Evolutionary conservation across 2,888 invertebrate species (phyloP).

Genomic region (Sinopyrophorus schimmeli): DNA sequence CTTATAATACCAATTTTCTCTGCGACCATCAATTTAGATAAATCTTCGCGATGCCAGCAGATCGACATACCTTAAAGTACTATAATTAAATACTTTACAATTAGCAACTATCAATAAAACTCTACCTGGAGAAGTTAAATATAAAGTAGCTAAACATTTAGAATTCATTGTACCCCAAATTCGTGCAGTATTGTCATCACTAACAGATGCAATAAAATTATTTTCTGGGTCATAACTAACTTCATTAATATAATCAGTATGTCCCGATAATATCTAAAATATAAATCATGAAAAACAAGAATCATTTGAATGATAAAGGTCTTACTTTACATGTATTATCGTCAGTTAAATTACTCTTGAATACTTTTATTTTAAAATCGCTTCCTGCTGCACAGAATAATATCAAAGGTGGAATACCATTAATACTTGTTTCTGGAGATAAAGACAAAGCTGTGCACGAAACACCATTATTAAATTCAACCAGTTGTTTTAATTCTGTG

Average conservation of each 20-base stretch:
- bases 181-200: slow-evolving; percentile 75
- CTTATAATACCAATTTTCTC: slow-evolving; percentile 75
- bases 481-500: slow-evolving; percentile 59
- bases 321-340: slow-evolving; percentile 57
- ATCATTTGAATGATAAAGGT: neutral
- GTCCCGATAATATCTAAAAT: slow-evolving; percentile 62
- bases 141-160: slow-evolving; percentile 62
- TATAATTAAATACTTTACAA: neutral
- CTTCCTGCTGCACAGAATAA: slow-evolving; percentile 61
- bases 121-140: slow-evolving; percentile 66
- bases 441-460: slow-evolving; percentile 62
- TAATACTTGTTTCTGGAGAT: slow-evolving; percentile 66
- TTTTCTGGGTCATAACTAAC: slow-evolving; percentile 72
- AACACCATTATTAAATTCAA: slow-evolving; percentile 61
- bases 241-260: slow-evolving; percentile 70
- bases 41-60: slow-evolving; percentile 71
- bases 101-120: neutral
- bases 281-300: neutral
- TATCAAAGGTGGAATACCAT: slow-evolving; percentile 61
- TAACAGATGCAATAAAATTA: slow-evolving; percentile 70
- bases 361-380: slow-evolving; percentile 61
- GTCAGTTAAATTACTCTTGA: slow-evolving; percentile 60
- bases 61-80: slow-evolving; percentile 59
- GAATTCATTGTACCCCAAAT: slow-evolving; percentile 64
- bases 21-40: slow-evolving; percentile 71